Evolutionary conservation across 2,888 invertebrate species (phyloP), one percentile per base, ranked within the genome.

Genomic region (Lumbricus terrestris): DNA sequence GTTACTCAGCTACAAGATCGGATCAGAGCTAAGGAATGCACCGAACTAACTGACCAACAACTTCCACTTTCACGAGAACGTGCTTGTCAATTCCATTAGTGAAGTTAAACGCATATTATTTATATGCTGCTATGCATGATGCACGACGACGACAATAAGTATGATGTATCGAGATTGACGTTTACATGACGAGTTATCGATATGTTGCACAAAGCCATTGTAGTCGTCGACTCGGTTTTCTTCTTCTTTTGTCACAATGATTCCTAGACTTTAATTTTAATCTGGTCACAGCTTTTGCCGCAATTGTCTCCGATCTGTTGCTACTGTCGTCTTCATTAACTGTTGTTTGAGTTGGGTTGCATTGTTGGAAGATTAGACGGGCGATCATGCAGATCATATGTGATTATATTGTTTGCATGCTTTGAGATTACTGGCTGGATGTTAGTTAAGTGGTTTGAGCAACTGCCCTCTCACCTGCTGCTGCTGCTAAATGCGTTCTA

Each of bases 1-100:
- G 96, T 98, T 99, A 94, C 97, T 98, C 93, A 97, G 98, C 93
- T 99, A 99, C 96, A 97, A 98, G 95, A 98, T 99, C 89, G 94
- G 94, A 88, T 92, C 92, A 18, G 94, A 94, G 90, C 93, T 95
- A 89, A 94, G 94, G 90, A 92, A 89, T 83, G 69, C 38, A 6
- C 47, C 90, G 33, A 88, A 91, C 89, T 91, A 89, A 82, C n/a
- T 8, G 69, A 69, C 69, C n/a, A n/a, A n/a, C 69, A 69, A 69
- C 69, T 69, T 69, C n/a, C 38, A 34, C 69, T 11, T n/a, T n/a
- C n/a, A n/a, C n/a, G n/a, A n/a, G n/a, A n/a, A n/a, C 69, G n/a
- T 11, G 69, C 69, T 69, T 69, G 69, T 69, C 69, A 69, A 69
- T 69, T 69, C 69, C 69, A 69, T 69, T n/a, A 69, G 29, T 69